phyloP scores from a whole-genome alignment of 1,140 invertebrate genomes.

The Dysdera silvatica region DNA sequence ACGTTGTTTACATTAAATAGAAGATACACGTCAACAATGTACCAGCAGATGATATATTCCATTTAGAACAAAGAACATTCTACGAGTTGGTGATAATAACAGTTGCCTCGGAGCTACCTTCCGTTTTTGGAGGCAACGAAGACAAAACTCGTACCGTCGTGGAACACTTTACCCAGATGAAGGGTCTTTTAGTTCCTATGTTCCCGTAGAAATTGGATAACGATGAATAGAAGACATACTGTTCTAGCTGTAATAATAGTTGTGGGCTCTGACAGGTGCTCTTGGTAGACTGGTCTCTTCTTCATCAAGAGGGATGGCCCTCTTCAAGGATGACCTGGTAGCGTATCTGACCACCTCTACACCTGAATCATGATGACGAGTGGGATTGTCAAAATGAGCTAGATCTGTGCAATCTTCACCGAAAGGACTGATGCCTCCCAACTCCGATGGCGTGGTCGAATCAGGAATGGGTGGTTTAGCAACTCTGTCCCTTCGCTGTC shows the following conservation, averaged over 20 bases:
- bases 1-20: too few relatives aligned
- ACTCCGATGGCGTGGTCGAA: not conserved
- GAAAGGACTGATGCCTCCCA: conserved; percentile 20
- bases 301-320: conserved; percentile 23
- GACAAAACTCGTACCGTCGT: too few relatives aligned
- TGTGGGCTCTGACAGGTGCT: conserved; percentile 43
- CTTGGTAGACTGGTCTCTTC: conserved; percentile 46
- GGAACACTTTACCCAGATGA: too few relatives aligned
- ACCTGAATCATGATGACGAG: conserved; percentile 21
- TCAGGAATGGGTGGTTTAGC: conserved; percentile 41
- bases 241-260: conserved; percentile 52
- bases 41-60: too few relatives aligned
- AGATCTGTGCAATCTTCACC: conserved; percentile 21
- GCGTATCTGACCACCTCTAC: conserved; percentile 35
- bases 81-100: too few relatives aligned
- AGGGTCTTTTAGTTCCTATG: too few relatives aligned
- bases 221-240: too few relatives aligned
- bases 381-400: conserved; percentile 16
- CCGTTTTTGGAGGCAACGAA: too few relatives aligned
- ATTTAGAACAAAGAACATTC: too few relatives aligned
- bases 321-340: conserved; percentile 29
- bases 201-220: too few relatives aligned
- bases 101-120: too few relatives aligned
- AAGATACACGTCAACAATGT: too few relatives aligned
- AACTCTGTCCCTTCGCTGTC: conserved; percentile 50